Conservation (phyloP, 2,888 invertebrate species). For the Caenorhabditis sinica region DNA sequence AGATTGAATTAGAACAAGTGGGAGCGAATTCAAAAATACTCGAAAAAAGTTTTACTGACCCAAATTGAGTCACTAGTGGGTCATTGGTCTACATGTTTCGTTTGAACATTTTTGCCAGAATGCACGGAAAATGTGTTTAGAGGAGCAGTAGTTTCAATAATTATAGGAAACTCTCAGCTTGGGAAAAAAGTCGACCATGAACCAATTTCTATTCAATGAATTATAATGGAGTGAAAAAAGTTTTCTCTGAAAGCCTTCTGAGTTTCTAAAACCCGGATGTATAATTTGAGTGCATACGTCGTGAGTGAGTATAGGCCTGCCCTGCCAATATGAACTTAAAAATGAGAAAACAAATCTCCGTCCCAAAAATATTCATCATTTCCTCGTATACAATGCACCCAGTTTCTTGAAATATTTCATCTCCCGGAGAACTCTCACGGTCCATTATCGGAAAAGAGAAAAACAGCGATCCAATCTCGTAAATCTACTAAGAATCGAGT, state of each 20-base stretch:
- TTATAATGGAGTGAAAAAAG: background rate
- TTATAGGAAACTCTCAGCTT: background rate
- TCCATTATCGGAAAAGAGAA: conserved; percentile 31
- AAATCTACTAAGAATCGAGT: conserved; percentile 14
- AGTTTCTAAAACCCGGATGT: conserved; percentile 35
- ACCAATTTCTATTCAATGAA: conserved; percentile 14
- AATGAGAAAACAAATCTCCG: conserved; percentile 1
- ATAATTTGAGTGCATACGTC: conserved; percentile 20
- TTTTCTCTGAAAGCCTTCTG: conserved; percentile 4
- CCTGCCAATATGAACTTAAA: conserved; percentile 1
- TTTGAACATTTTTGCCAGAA: background rate
- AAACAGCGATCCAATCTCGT: conserved; percentile 40
- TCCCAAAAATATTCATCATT: conserved; percentile 32
- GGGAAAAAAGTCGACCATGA: background rate
- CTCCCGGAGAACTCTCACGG: conserved; percentile 33
- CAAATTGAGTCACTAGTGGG: conserved; percentile 13
- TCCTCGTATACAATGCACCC: conserved; percentile 9
- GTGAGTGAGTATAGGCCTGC: background rate
- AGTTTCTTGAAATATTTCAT: conserved; percentile 12
- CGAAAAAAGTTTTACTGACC: conserved; percentile 7
- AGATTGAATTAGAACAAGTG: conserved; percentile 65
- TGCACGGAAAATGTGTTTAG: background rate
- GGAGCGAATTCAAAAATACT: conserved; percentile 29
- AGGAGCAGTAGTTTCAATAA: background rate
- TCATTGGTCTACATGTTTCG: conserved; percentile 1